phyloP scores from a whole-genome alignment of 1,140 invertebrate species.

The Lordiphosa stackelbergi region DNA sequence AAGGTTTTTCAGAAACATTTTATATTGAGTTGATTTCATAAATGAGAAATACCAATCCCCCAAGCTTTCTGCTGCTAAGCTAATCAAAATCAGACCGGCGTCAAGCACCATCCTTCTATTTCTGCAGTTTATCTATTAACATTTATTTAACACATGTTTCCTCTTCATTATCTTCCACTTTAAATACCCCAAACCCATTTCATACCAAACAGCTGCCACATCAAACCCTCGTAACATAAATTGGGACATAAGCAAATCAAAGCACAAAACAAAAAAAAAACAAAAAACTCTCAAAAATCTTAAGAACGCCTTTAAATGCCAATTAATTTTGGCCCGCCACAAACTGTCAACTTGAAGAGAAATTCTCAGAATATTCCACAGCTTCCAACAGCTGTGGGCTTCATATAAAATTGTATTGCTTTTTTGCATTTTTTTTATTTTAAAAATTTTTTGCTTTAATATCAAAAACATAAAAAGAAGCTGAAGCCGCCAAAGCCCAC shows the following conservation, averaged over 20 bases:
- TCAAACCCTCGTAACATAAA: constrained; percentile 29
- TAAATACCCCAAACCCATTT: constrained; percentile 16
- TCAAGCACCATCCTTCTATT: too few species aligned
- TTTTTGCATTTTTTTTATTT: constrained; percentile 22
- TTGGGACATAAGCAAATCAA: constrained; percentile 11
- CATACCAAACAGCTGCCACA: constrained; percentile 1
- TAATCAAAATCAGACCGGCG: too few species aligned
- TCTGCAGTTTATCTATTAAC: too few species aligned
- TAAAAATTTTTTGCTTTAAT: constrained; percentile 43
- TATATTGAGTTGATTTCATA: too few species aligned
- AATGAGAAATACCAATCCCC: too few species aligned
- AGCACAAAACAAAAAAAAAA: constrained; percentile 1
- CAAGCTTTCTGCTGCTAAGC: too few species aligned
- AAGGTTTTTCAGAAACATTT: too few species aligned
- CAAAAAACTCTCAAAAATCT: constrained; percentile 22
- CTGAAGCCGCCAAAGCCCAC: constrained; percentile 13
- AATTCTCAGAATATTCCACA: constrained; percentile 55
- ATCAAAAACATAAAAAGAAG: constrained; percentile 27
- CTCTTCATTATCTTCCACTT: constrained; percentile 13
- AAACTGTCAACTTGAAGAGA: constrained; percentile 49
- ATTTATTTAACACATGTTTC: neutral
- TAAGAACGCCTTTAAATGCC: constrained; percentile 62
- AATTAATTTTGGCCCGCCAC: constrained; percentile 57
- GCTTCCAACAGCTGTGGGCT: constrained; percentile 11
- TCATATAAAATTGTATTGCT: constrained; percentile 5